Evolutionary conservation across 2,113 vertebrate genomes (phyloP), one percentile per base, ranked within the genome.

Genomic region (Falcunculus frontatus): DNA sequence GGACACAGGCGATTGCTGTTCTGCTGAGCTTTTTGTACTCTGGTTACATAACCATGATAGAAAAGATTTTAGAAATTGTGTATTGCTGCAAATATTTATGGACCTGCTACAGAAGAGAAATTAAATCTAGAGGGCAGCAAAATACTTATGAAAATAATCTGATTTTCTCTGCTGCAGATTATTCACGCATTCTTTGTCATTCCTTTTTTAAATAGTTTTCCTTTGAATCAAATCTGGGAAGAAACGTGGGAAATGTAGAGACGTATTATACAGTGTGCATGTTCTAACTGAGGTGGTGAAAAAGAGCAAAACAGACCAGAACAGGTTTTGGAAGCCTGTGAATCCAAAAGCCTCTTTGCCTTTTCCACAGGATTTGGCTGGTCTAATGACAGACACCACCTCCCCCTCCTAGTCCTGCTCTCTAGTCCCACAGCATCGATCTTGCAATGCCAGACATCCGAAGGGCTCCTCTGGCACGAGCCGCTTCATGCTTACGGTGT

Each of bases 401-500:
- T 79, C 26, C 27, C 47, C 30, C 59, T 82, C 33, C 22, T 50
- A 23, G 6, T 39, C 52, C 35, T 25, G n/a, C 67, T 37, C 37
- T 53, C 22, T 56, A 19, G 17, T 70, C 76, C 35, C 2, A 3
- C 35, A 44, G 42, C 1, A 3, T 0, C 6, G 74, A 47, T 35
- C 27, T 33, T 52, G 25, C 25, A 52, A 6, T 2, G 7, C 23
- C 46, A n/a, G 46, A 8, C 5, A 35, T 37, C 37, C 6, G 0
- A 46, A 55, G 20, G 9, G 22, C 23, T 73, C 23, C 59, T 84
- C 37, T 55, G 35, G 64, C 81, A 39, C 23, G 9, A 46, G 56
- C 16, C 0, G 0, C 21, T n/a, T 82, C 1, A 0, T 21, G 19
- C 55, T 88, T 14, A 21, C 0, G 0, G 35, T 0, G 0, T 26